These are phyloP conservation scores for Dasyurus viverrinus DNA, from an alignment of 2,113 vertebrate genomes.

Conservation along the genomic window DNA sequence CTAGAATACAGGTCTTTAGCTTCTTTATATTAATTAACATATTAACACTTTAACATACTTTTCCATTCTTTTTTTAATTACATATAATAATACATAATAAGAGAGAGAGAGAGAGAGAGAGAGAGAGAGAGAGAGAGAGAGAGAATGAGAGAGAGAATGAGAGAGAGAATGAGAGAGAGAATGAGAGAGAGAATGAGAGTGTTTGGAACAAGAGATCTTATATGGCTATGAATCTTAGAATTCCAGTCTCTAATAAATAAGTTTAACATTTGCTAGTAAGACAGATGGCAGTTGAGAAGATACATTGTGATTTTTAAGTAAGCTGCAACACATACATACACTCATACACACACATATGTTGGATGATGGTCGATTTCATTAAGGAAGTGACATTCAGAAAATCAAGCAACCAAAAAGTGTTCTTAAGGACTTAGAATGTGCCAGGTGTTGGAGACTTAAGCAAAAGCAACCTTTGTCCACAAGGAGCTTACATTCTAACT, in stretches of 20 bases:
- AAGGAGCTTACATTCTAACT: neutral
- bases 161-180: too few species aligned
- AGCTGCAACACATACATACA: neutral
- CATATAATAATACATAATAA: too few species aligned
- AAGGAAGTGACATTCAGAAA: neutral
- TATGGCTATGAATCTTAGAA: neutral
- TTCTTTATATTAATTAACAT: too few species aligned
- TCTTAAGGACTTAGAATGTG: neutral
- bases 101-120: too few species aligned
- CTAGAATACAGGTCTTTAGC: too few species aligned
- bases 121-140: too few species aligned
- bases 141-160: too few species aligned
- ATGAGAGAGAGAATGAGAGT: neutral
- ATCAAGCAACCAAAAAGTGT: neutral
- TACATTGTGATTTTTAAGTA: neutral
- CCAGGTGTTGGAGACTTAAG: neutral
- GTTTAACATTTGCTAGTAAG: neutral
- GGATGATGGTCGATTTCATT: neutral
- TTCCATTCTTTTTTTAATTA: too few species aligned
- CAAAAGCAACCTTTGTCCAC: neutral
- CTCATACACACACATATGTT: too few species aligned
- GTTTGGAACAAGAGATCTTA: neutral
- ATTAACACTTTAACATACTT: too few species aligned
- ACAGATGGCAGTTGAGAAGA: neutral
- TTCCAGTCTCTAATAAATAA: neutral